A percentile compares a stretch with the other conserved stretches of the same genome.
Evolutionary conservation across 2,113 vertebrate species (phyloP).

Genomic region (Canis aureus): DNA sequence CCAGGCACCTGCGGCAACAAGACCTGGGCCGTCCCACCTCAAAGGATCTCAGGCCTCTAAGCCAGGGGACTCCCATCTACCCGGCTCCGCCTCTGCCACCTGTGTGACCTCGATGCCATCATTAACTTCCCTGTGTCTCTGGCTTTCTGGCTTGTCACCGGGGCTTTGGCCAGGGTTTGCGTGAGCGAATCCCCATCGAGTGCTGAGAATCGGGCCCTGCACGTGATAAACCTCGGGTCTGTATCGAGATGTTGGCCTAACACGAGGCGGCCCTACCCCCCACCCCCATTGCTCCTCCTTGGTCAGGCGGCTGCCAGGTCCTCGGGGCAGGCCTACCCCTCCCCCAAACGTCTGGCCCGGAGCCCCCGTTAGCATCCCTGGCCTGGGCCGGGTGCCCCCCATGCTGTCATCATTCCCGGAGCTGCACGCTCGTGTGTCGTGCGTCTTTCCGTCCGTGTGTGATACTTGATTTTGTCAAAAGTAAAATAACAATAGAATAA

Average conservation of each 20-base stretch:
- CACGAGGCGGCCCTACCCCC: not conserved
- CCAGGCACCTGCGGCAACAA: not conserved
- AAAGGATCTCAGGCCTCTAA: not conserved
- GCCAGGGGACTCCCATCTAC: not conserved
- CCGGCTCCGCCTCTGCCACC: not conserved
- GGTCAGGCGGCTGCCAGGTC: not conserved
- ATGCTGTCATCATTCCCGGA: fast-evolving
- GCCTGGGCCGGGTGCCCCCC: fast-evolving
- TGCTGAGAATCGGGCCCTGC: not conserved
- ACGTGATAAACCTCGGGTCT: not conserved
- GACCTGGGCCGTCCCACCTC: not conserved
- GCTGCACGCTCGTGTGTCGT: not conserved
- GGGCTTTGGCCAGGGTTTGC: not conserved
- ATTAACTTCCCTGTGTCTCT: not conserved
- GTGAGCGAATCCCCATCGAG: not conserved
- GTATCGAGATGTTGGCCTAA: not conserved
- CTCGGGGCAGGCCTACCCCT: not conserved
- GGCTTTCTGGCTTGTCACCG: not conserved
- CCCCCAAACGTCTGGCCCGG: not conserved
- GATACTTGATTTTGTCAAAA: not conserved
- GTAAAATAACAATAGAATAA: slow-evolving; percentile 5
- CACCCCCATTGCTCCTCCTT: not conserved
- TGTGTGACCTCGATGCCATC: not conserved
- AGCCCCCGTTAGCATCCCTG: fast-evolving
- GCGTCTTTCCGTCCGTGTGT: not conserved